Evolutionary conservation across 2,888 invertebrate genomes (phyloP).

Genomic region (Spicauda simplicius): DNA sequence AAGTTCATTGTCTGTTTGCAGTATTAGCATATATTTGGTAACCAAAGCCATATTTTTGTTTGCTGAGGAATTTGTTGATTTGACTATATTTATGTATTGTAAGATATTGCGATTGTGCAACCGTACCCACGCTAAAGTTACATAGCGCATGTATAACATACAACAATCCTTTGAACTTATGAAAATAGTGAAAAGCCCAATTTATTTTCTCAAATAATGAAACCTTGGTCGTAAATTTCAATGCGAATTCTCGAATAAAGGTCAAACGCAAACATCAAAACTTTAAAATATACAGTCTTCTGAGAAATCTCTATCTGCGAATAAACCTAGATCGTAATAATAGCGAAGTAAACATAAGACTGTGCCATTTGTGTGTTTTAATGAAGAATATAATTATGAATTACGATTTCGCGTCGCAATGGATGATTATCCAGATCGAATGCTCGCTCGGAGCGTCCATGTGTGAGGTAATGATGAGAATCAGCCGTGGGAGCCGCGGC

Average conservation of each 20-base stretch:
- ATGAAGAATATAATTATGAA: slow-evolving; percentile 42
- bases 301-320: background rate
- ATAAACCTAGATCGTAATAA: background rate
- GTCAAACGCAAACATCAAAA: slow-evolving; percentile 9
- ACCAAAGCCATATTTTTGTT: background rate
- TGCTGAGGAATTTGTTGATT: background rate
- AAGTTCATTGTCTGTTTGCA: too few species aligned
- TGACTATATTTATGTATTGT: background rate
- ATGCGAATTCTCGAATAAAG: background rate
- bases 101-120: too few species aligned
- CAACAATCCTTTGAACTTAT: too few species aligned
- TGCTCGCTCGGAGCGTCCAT: slow-evolving; percentile 45
- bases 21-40: too few species aligned
- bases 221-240: background rate
- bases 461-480: slow-evolving; percentile 66
- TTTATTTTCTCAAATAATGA: background rate
- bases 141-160: too few species aligned
- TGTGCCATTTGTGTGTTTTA: slow-evolving; percentile 26
- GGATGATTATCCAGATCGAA: slow-evolving; percentile 51
- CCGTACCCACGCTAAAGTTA: too few species aligned
- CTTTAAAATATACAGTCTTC: background rate
- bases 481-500: slow-evolving; percentile 66
- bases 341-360: slow-evolving; percentile 47
- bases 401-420: slow-evolving; percentile 47
- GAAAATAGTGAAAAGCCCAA: background rate